Evolutionary conservation across 2,113 vertebrate genomes (phyloP).

Genomic region (Paralichthys olivaceus): DNA sequence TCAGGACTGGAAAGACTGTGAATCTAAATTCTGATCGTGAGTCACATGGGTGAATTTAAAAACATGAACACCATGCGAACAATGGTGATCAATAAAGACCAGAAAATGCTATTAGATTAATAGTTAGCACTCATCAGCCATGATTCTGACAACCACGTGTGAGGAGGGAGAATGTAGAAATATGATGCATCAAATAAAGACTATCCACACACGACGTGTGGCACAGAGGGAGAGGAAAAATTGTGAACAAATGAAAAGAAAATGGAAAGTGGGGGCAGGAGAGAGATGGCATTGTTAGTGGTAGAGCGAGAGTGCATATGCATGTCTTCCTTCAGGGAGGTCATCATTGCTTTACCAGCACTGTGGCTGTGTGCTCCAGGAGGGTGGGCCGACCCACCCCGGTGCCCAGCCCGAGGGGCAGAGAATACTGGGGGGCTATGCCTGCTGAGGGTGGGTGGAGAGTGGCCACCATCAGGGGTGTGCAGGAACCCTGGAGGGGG

Average conservation of each 20-base stretch:
- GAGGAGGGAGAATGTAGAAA: slow-evolving; percentile 18
- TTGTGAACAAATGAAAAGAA: slow-evolving; percentile 39
- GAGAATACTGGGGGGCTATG: slow-evolving; percentile 97
- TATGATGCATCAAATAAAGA: slow-evolving; percentile 29
- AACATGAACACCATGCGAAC: not conserved
- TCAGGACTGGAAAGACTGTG: slow-evolving; percentile 6
- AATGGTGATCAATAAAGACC: not conserved
- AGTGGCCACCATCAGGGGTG: slow-evolving; percentile 99
- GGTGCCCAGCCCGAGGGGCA: slow-evolving; percentile 95
- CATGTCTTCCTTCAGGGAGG: slow-evolving; percentile 41
- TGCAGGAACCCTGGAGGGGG: slow-evolving; percentile 97
- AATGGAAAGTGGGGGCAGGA: slow-evolving; percentile 19
- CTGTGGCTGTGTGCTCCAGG: slow-evolving; percentile 99
- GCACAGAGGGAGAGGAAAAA: slow-evolving; percentile 17
- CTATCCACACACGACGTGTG: slow-evolving; percentile 23
- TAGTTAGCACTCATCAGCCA: not conserved
- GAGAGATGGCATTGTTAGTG: slow-evolving; percentile 67
- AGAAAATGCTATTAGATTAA: not conserved
- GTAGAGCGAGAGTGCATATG: slow-evolving; percentile 42
- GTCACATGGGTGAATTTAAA: not conserved
- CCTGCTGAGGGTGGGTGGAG: slow-evolving; percentile 98
- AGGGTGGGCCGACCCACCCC: slow-evolving; percentile 96
- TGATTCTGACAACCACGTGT: slow-evolving; percentile 30
- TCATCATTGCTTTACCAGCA: slow-evolving; percentile 92
- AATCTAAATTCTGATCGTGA: not conserved